Percentiles rank a stretch among this genome's conserved stretches.
Evolutionary conservation across 2,797 vertebrate genomes (phyloP).

Genomic region (Lateolabrax maculatus): DNA sequence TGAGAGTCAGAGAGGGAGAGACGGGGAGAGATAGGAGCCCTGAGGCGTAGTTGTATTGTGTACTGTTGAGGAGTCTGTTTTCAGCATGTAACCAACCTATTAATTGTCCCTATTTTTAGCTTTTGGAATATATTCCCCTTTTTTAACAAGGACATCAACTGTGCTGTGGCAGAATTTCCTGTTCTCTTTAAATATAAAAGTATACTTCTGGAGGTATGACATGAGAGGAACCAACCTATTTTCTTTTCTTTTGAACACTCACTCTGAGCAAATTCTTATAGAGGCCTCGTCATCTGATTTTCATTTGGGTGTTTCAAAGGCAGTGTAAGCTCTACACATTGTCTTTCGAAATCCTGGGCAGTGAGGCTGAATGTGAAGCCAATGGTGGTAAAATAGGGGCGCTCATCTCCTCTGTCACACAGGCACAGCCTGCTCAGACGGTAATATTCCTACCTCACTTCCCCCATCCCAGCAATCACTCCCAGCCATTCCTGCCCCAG

Average conservation of each 20-base stretch:
- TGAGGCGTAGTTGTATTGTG: slow-evolving; percentile 45
- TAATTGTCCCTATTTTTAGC: slow-evolving; percentile 73
- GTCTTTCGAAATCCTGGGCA: slow-evolving; percentile 45
- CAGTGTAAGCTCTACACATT: slow-evolving; percentile 36
- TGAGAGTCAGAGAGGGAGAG: slow-evolving; percentile 40
- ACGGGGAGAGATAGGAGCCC: slow-evolving; percentile 49
- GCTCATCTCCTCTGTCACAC: slow-evolving; percentile 61
- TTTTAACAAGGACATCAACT: slow-evolving; percentile 44
- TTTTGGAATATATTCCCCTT: slow-evolving; percentile 26
- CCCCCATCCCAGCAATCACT: slow-evolving; percentile 75
- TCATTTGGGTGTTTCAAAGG: slow-evolving; percentile 55
- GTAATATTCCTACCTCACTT: slow-evolving; percentile 69
- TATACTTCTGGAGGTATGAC: slow-evolving; percentile 41
- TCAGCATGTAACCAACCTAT: slow-evolving; percentile 56
- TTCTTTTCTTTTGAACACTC: slow-evolving; percentile 46
- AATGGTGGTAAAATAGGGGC: slow-evolving; percentile 49
- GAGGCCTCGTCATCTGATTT: slow-evolving; percentile 50
- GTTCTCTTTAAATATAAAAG: slow-evolving; percentile 45
- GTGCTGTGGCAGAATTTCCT: slow-evolving; percentile 32
- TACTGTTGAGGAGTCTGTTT: slow-evolving; percentile 54
- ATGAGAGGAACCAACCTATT: slow-evolving; percentile 43
- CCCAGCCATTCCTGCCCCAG: slow-evolving; percentile 68
- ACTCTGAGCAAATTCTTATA: slow-evolving; percentile 36
- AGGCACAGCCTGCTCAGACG: slow-evolving; percentile 57
- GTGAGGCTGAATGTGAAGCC: slow-evolving; percentile 43